Percentiles rank a stretch among this genome's conserved stretches.
phyloP scores from a whole-genome alignment of 2,888 invertebrate species.

The Epirrhoe tristata region DNA sequence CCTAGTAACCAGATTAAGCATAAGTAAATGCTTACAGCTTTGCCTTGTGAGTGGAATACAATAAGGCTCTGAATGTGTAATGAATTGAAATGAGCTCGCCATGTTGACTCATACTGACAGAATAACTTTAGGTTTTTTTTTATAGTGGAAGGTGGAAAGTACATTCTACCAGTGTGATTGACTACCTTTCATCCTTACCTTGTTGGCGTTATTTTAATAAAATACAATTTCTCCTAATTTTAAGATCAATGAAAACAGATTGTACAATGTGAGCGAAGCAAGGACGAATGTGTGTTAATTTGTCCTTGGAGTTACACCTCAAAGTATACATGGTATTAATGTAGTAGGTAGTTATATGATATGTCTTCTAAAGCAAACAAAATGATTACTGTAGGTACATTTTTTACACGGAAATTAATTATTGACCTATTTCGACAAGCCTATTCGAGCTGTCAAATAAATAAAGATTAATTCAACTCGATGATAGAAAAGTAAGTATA shows the following conservation, averaged over 20 bases:
- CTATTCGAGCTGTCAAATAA: constrained; percentile 24
- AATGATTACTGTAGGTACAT: constrained; percentile 23
- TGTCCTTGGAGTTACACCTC: too few species aligned
- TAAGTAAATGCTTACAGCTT: constrained; percentile 8
- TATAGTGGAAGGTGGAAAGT: neutral
- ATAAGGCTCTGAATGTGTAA: constrained; percentile 22
- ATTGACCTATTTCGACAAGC: constrained; percentile 32
- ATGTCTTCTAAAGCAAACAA: constrained; percentile 15
- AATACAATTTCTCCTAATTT: neutral
- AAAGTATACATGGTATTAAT: too few species aligned
- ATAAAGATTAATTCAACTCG: constrained; percentile 25
- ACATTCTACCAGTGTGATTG: neutral
- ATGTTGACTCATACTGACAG: constrained; percentile 17
- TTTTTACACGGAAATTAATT: constrained; percentile 28
- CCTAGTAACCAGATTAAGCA: constrained; percentile 17
- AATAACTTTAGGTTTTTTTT: constrained; percentile 11
- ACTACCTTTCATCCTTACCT: neutral
- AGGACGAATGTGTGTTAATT: too few species aligned
- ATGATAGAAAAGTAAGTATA: constrained; percentile 14
- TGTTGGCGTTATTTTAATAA: neutral
- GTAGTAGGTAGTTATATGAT: too few species aligned
- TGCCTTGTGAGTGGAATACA: constrained; percentile 19
- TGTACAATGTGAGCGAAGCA: too few species aligned
- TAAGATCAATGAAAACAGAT: too few species aligned
- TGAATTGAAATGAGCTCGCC: constrained; percentile 24